Conservation (phyloP, 1,140 invertebrate species). For the Gryon sp. region DNA sequence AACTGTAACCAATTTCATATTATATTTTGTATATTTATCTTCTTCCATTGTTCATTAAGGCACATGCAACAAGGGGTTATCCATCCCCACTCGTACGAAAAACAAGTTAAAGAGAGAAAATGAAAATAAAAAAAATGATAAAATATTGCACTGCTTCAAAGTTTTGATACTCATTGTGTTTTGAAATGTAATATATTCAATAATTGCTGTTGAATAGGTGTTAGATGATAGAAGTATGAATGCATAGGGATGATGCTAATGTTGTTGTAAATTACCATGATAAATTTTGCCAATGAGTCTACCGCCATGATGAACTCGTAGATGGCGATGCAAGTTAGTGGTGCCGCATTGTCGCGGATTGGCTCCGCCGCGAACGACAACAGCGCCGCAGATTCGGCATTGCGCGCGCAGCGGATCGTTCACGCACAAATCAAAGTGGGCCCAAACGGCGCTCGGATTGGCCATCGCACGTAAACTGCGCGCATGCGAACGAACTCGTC, state of each 20-base stretch:
- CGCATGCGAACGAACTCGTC: conserved; percentile 74
- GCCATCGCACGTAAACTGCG: conserved; percentile 76
- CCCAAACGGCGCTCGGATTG: conserved; percentile 78
- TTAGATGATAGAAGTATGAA: no score
- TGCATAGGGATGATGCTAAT: no score
- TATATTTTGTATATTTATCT: no score
- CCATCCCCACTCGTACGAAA: no score
- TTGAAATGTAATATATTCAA: no score
- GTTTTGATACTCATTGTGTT: conserved; percentile 28
- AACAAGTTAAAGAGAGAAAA: not conserved
- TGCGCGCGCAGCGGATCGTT: conserved; percentile 77
- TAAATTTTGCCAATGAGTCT: conserved; percentile 77
- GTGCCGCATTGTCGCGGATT: conserved; percentile 78
- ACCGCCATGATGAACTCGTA: conserved; percentile 77
- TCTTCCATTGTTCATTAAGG: no score
- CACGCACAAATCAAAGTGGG: conserved; percentile 75
- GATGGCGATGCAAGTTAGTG: conserved; percentile 77
- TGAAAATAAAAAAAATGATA: not conserved
- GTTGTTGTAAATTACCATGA: no score
- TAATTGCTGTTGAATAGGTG: no score
- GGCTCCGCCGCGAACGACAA: conserved; percentile 76
- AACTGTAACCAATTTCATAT: no score
- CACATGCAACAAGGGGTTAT: no score
- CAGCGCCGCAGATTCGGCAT: conserved; percentile 77
- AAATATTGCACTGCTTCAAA: conserved; percentile 30